Conservation (phyloP, 2,797 vertebrate genomes). For the Garrulus glandarius region DNA sequence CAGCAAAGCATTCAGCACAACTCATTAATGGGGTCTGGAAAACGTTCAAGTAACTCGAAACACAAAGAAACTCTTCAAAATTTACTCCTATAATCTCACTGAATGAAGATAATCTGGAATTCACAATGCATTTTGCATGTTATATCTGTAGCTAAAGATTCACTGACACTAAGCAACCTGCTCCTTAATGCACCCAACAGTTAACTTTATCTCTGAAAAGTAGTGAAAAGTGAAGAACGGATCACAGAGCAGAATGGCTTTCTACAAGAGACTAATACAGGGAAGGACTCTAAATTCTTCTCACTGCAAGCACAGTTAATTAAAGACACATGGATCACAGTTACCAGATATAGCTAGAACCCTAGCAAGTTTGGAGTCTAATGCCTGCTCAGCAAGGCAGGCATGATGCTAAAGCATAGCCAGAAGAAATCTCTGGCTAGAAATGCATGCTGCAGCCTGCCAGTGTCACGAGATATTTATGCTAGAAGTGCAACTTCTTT, state of each 20-base stretch:
- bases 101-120: neutral
- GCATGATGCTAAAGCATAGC: neutral
- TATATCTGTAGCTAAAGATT: neutral
- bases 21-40: neutral
- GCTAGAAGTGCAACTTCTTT: neutral
- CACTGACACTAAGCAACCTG: neutral
- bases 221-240: neutral
- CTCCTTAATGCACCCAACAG: neutral
- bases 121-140: neutral
- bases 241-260: neutral
- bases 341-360: neutral
- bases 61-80: neutral
- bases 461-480: neutral
- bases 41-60: neutral
- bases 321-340: neutral
- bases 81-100: neutral
- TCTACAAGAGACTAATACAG: neutral
- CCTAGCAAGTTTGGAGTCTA: accelerated
- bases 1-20: neutral
- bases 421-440: neutral
- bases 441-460: neutral
- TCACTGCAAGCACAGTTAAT: neutral
- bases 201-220: neutral
- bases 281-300: neutral
- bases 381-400: neutral